Percentiles rank a stretch among this genome's conserved stretches.
phyloP scores from a whole-genome alignment of 2,888 invertebrate species.

The Drosophila parthenogenetica region DNA sequence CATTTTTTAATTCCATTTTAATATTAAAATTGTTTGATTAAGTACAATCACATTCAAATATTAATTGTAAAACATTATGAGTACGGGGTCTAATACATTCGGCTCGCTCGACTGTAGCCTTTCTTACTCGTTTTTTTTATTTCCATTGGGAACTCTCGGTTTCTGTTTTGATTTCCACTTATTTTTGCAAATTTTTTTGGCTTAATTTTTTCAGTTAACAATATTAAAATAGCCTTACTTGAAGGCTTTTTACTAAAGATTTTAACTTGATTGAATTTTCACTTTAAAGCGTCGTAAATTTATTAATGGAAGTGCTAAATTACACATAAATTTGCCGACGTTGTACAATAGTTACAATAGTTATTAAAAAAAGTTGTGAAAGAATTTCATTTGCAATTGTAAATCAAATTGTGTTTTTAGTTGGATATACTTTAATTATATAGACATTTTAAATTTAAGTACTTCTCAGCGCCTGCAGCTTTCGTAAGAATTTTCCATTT shows the following conservation, averaged over 20 bases:
- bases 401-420: too few relatives aligned
- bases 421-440: background rate
- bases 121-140: too few relatives aligned
- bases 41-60: too few relatives aligned
- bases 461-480: background rate
- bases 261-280: background rate
- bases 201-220: too few relatives aligned
- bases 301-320: background rate
- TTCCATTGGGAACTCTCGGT: too few relatives aligned
- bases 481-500: slow-evolving; percentile 5
- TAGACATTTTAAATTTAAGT: background rate
- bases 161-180: background rate
- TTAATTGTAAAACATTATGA: too few relatives aligned
- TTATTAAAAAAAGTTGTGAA: background rate
- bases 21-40: too few relatives aligned
- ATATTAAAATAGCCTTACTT: too few relatives aligned
- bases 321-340: background rate
- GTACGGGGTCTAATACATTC: too few relatives aligned
- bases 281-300: background rate
- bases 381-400: too few relatives aligned
- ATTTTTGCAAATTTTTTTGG: background rate
- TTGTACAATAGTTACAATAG: background rate
- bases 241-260: background rate
- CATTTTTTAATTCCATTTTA: too few relatives aligned
- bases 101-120: too few relatives aligned